Evolutionary conservation across 2,888 invertebrate species (phyloP).

Genomic region (Oxyscelio sp.): DNA sequence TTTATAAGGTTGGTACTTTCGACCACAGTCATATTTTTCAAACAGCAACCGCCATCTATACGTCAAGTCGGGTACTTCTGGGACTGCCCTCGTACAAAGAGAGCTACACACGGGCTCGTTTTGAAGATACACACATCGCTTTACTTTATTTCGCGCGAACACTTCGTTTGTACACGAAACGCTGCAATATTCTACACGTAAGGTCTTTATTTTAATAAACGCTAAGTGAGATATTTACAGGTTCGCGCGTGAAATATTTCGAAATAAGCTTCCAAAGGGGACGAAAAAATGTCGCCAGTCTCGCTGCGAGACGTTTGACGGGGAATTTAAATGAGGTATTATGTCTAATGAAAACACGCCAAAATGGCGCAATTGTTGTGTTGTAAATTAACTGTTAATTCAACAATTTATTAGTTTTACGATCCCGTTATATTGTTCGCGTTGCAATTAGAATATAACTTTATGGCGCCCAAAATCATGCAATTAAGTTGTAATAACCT

Average conservation of each 20-base stretch:
- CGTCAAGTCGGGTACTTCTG: too few relatives aligned
- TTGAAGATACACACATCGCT: slow-evolving; percentile 37
- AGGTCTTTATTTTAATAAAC: slow-evolving; percentile 41
- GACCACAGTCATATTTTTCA: too few relatives aligned
- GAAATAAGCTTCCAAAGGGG: neutral
- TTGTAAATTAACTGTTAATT: slow-evolving; percentile 45
- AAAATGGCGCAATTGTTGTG: slow-evolving; percentile 15
- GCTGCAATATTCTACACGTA: slow-evolving; percentile 27
- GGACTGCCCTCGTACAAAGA: too few relatives aligned
- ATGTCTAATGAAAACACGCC: neutral
- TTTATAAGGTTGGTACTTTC: too few relatives aligned
- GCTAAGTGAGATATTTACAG: slow-evolving; percentile 42
- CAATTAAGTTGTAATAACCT: slow-evolving; percentile 47
- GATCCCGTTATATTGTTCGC: slow-evolving; percentile 24
- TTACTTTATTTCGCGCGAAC: slow-evolving; percentile 43
- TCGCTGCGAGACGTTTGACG: neutral
- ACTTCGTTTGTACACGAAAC: slow-evolving; percentile 38
- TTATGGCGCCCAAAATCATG: slow-evolving; percentile 37
- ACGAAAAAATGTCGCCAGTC: neutral
- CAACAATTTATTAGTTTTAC: slow-evolving; percentile 35
- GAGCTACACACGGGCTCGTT: too few relatives aligned
- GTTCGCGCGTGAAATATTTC: slow-evolving; percentile 3
- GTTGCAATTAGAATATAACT: slow-evolving; percentile 48
- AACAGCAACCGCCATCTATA: too few relatives aligned
- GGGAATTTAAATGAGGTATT: neutral